A percentile compares a stretch with the other conserved stretches of the same genome.
Conservation (phyloP, 2,888 invertebrate species). For the Ceraclea dissimilis region DNA sequence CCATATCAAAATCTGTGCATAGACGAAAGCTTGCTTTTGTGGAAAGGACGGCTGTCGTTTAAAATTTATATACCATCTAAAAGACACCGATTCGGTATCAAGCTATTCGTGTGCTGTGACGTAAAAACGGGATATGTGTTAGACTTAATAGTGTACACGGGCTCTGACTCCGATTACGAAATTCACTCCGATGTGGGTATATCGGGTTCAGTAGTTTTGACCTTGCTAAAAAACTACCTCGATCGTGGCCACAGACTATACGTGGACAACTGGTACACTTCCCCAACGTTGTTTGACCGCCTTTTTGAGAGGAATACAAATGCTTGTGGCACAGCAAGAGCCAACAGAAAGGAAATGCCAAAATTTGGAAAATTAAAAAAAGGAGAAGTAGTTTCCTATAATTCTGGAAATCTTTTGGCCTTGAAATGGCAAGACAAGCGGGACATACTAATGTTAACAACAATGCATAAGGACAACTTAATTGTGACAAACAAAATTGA, state of each 20-base stretch:
- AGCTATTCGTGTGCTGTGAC: conserved; percentile 13
- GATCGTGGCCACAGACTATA: conserved; percentile 3
- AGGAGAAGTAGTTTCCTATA: neutral
- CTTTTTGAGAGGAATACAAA: neutral
- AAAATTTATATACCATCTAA: conserved; percentile 13
- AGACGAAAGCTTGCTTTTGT: conserved; percentile 11
- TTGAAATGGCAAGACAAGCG: neutral
- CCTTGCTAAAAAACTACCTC: neutral
- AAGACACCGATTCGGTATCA: conserved; percentile 10
- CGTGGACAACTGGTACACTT: conserved; percentile 13
- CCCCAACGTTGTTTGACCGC: conserved; percentile 7
- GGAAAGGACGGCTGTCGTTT: conserved; percentile 13
- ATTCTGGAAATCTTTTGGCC: neutral
- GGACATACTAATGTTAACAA: neutral
- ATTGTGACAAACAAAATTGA: neutral
- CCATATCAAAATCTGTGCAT: conserved; percentile 14
- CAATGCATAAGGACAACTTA: neutral
- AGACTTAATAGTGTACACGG: conserved; percentile 6
- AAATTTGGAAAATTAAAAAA: neutral
- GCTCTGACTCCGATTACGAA: neutral
- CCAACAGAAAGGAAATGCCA: conserved; percentile 1
- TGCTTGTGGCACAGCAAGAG: neutral
- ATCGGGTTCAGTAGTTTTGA: neutral
- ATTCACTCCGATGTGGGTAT: neutral
- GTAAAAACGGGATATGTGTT: conserved; percentile 9